These are phyloP conservation scores for Tridacna gigas DNA, from an alignment of 2,888 invertebrate genomes.

Conservation along the genomic window DNA sequence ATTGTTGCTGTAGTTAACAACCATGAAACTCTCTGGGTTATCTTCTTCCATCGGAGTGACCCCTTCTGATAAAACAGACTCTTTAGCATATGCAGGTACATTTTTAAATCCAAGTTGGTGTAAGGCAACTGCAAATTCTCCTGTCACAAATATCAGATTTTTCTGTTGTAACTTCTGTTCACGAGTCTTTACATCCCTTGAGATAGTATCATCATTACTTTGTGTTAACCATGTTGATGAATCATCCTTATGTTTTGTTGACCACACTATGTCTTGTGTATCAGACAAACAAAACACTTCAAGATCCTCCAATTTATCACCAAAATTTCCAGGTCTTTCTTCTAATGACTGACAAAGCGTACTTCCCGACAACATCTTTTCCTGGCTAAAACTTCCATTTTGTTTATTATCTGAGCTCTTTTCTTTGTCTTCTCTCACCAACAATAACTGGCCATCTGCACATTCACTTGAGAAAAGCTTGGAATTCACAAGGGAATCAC, in stretches of 20 bases:
- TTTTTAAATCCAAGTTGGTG: conserved; percentile 76
- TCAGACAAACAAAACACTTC: background rate
- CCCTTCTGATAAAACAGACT: conserved; percentile 46
- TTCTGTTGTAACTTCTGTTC: conserved; percentile 14
- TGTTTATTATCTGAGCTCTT: too few species aligned
- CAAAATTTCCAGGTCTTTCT: background rate
- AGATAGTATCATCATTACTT: background rate
- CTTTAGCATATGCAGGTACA: conserved; percentile 59
- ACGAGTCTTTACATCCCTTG: background rate
- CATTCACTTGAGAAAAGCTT: too few species aligned
- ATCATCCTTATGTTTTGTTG: background rate
- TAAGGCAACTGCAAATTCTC: conserved; percentile 76
- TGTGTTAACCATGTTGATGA: background rate
- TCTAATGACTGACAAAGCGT: background rate
- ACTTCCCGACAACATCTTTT: too few species aligned
- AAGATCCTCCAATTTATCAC: background rate
- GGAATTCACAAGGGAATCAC: too few species aligned
- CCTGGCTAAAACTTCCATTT: too few species aligned
- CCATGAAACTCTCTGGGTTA: conserved; percentile 68
- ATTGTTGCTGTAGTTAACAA: conserved; percentile 76
- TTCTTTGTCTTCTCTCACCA: too few species aligned
- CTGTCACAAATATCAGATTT: conserved; percentile 75
- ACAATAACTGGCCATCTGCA: too few species aligned
- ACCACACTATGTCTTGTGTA: too few species aligned
- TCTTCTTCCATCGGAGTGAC: conserved; percentile 56